A percentile compares a stretch with the other conserved stretches of the same genome.
Conservation (phyloP, 1,140 invertebrate genomes). For the Heliconius eleuchia region DNA sequence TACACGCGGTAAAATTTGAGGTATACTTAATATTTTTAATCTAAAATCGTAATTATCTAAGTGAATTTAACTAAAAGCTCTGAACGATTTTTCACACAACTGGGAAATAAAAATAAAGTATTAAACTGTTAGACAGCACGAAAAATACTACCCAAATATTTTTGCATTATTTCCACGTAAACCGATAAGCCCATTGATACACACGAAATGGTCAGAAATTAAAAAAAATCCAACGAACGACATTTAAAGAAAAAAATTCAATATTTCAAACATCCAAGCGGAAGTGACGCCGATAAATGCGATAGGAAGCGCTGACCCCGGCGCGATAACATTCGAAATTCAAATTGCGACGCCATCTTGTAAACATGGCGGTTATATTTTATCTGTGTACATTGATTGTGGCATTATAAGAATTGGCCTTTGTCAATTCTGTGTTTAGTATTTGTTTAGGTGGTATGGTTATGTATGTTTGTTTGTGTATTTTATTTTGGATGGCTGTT, state of each 20-base stretch:
- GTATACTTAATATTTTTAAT: neutral
- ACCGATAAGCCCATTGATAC: slow-evolving; percentile 16
- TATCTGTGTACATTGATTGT: slow-evolving; percentile 35
- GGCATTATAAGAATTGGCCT: slow-evolving; percentile 23
- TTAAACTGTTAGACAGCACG: neutral
- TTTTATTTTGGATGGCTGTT: neutral
- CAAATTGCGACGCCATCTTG: slow-evolving; percentile 60
- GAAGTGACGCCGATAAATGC: slow-evolving; percentile 63
- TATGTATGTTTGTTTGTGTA: neutral
- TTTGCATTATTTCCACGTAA: slow-evolving; percentile 11
- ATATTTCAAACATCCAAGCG: slow-evolving; percentile 66
- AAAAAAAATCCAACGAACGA: slow-evolving; percentile 44
- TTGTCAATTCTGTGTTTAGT: slow-evolving; percentile 8
- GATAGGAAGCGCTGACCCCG: slow-evolving; percentile 70
- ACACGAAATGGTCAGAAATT: slow-evolving; percentile 2
- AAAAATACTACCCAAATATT: neutral
- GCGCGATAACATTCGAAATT: slow-evolving; percentile 65
- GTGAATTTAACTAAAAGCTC: no score
- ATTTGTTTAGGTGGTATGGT: neutral
- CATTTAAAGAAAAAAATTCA: slow-evolving; percentile 36
- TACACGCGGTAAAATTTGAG: no score
- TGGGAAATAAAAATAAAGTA: no score
- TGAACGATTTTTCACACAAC: no score
- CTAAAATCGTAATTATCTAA: neutral
- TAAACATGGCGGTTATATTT: slow-evolving; percentile 48